A percentile compares a stretch with the other conserved stretches of the same genome.
Evolutionary conservation across 1,140 invertebrate species (phyloP).

Genomic region (Campodea augens): DNA sequence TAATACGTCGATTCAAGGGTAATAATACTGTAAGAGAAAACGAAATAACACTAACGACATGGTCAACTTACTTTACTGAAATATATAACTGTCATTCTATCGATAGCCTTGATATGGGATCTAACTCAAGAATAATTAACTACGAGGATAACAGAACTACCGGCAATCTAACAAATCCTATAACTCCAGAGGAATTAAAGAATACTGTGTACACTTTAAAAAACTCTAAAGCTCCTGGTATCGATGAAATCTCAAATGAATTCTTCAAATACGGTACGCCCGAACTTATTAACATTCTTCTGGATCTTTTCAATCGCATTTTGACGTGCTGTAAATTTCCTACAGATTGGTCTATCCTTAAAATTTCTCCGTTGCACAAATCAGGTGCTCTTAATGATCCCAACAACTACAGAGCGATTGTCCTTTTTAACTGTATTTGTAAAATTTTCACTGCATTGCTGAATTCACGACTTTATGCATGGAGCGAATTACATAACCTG

Average conservation of each 20-base stretch:
- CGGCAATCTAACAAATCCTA: too few species aligned
- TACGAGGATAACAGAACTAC: too few species aligned
- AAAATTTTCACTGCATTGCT: slow-evolving; percentile 9
- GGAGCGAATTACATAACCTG: slow-evolving; percentile 3
- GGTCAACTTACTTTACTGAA: too few species aligned
- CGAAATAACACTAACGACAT: too few species aligned
- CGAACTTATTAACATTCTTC: not conserved
- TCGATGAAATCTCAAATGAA: not conserved
- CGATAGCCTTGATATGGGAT: too few species aligned
- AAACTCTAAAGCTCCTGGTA: not conserved
- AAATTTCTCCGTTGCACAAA: slow-evolving; percentile 8
- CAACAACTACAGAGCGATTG: slow-evolving; percentile 9
- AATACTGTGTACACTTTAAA: too few species aligned
- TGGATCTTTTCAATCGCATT: not conserved
- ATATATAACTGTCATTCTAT: too few species aligned
- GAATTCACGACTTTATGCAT: not conserved
- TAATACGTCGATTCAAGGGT: too few species aligned
- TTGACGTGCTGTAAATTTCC: not conserved
- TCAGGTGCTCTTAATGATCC: slow-evolving; percentile 5
- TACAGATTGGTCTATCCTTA: not conserved
- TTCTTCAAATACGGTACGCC: not conserved
- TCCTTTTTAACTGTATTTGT: slow-evolving; percentile 4
- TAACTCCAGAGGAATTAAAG: too few species aligned
- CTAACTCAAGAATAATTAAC: too few species aligned
- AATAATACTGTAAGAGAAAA: too few species aligned